phyloP scores from a whole-genome alignment of 37 sponge, comb jelly and placozoan species.

The Crambe crambe region DNA sequence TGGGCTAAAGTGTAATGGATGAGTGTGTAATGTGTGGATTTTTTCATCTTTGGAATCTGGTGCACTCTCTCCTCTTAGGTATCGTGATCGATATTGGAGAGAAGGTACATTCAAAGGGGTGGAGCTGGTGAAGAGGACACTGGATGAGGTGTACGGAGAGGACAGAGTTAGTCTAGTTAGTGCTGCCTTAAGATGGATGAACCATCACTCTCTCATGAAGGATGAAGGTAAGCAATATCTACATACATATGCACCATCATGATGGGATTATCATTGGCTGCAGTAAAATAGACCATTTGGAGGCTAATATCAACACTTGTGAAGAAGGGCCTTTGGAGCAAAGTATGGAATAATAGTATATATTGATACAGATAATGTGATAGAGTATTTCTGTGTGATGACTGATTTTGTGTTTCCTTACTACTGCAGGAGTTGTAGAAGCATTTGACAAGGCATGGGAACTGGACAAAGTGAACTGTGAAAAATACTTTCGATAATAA shows the following conservation, averaged over 20 bases:
- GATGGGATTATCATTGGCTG: conserved; percentile 83
- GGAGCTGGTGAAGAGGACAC: conserved; percentile 48
- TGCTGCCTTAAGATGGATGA: conserved; percentile 77
- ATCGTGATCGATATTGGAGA: conserved; percentile 79
- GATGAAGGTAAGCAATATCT: conserved; percentile 53
- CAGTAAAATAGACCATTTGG: conserved; percentile 63
- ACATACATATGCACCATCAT: too few species aligned
- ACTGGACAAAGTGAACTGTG: conserved; percentile 75
- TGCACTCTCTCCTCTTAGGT: too few species aligned
- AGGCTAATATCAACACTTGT: conserved; percentile 62
- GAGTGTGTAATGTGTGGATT: too few species aligned
- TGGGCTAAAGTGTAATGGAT: too few species aligned
- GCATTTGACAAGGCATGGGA: conserved; percentile 87
- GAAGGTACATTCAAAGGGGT: conserved; percentile 61
- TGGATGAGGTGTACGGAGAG: conserved; percentile 53
- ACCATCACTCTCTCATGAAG: conserved; percentile 79
- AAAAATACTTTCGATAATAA: conserved; percentile 69
- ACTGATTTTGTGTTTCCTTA: neutral
- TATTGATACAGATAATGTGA: too few species aligned
- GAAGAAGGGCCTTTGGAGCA: conserved; percentile 73
- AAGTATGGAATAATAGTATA: conserved; percentile 22
- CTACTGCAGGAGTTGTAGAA: conserved; percentile 64
- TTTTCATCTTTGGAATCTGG: too few species aligned
- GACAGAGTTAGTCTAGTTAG: conserved; percentile 51
- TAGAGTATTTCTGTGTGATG: too few species aligned